phyloP scores from a whole-genome alignment of 1,140 invertebrate genomes.

The Pogonognathellus flavescens region DNA sequence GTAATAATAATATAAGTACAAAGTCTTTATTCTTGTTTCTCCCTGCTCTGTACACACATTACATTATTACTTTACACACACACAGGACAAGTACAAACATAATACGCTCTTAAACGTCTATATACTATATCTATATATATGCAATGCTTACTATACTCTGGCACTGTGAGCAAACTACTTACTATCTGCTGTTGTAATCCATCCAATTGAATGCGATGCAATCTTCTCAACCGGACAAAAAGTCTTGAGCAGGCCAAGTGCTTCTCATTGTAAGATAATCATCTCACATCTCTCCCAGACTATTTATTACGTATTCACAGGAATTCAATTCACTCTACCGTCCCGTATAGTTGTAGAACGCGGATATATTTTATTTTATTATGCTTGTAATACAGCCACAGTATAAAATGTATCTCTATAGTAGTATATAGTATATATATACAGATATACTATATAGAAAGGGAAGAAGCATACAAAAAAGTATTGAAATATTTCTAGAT shows the following conservation, averaged over 20 bases:
- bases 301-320: conserved; percentile 35
- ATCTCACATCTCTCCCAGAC: conserved; percentile 28
- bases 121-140: no score
- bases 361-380: no score
- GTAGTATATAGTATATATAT: neutral
- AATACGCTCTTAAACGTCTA: no score
- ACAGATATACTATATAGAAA: neutral
- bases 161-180: no score
- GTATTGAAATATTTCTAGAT: neutral
- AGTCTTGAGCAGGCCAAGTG: neutral
- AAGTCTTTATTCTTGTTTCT: no score
- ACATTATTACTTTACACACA: no score
- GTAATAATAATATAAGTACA: neutral
- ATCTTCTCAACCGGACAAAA: conserved; percentile 20
- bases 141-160: no score
- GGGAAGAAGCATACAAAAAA: neutral
- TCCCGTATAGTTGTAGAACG: neutral
- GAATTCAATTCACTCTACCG: conserved; percentile 27
- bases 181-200: no score
- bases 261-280: conserved; percentile 34
- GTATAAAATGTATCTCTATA: neutral
- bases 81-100: no score
- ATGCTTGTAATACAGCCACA: neutral
- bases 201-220: no score
- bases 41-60: no score